Base-by-base conservation (phyloP, 2,113 vertebrate genomes). In the Elaphurus davidianus region DNA sequence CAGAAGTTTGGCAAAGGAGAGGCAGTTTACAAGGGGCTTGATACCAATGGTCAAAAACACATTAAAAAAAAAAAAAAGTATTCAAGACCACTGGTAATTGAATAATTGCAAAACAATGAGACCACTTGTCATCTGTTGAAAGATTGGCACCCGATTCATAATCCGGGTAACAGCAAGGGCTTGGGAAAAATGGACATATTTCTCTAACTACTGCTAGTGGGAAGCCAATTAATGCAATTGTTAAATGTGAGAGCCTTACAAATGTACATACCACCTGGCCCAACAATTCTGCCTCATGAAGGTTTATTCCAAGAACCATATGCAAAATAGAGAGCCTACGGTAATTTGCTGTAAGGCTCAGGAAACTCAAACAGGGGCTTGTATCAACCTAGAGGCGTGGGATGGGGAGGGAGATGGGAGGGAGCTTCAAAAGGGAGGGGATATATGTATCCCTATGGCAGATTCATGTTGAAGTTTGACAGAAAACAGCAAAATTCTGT, bases 1-100 rank as follows among this genome's bases (percentile, higher is more conserved):
- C 17, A 79, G 90, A 86, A 55, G 57, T 87, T 78, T 96, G 95
- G 82, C 94, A 89, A 67, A 60, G 14, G 54, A 54, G 55, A 91
- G 5, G 43, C 27, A 40, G n/a, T 97, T 95, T 85, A 78, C 50
- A 45, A 89, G 87, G 47, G 55, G 3, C 14, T 57, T 54, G 36
- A 88, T 5, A 50, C 17, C 85, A 27, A 47, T 3, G 50, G 67
- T 50, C 93, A 85, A 92, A 95, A 90, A 50, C 11, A 71, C 5
- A 21, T 10, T 50, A 0, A 28, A 50, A 25, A 74, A 21, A 25
- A 74, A 21, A 90, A 94, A 76, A 28, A 95, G 25, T 19, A 23
- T 7, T 74, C 0, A 10, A 28, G 12, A 40, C 33, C 6, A 19
- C 7, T 7, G 52, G 16, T 16, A 47, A 74, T 3, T 16, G 54